Conservation (phyloP, 2,797 vertebrate genomes). For the Anguilla obscura region DNA sequence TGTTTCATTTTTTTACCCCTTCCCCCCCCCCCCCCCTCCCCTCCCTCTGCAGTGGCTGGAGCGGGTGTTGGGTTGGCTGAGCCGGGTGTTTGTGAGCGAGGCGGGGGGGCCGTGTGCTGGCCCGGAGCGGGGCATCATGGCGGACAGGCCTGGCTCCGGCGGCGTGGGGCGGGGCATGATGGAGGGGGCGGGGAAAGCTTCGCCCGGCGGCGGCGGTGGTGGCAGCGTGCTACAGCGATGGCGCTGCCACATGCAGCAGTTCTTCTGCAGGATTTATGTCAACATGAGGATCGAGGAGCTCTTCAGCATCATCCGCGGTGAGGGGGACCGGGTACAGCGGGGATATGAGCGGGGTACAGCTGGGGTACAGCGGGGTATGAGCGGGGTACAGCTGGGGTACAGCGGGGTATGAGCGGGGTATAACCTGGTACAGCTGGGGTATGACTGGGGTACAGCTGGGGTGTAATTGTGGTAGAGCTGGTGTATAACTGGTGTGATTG, state of each 20-base stretch:
- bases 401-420: too few species aligned
- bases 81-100: conserved; percentile 84
- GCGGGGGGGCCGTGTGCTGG: conserved; percentile 57
- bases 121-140: conserved; percentile 43
- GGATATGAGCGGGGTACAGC: too few species aligned
- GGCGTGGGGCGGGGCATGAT: conserved; percentile 43
- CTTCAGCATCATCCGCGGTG: conserved; percentile 95
- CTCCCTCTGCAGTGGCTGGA: conserved; percentile 84
- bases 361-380: too few species aligned
- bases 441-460: too few species aligned
- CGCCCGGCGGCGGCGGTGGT: conserved; percentile 11
- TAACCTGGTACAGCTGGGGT: too few species aligned
- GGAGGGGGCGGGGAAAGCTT: conserved; percentile 39
- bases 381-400: too few species aligned
- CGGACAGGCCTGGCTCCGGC: not conserved
- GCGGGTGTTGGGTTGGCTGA: conserved; percentile 91
- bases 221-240: conserved; percentile 82
- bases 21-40: not conserved
- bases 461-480: too few species aligned
- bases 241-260: conserved; percentile 92
- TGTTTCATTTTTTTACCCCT: not conserved
- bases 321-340: not conserved
- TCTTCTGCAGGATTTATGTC: conserved; percentile 93
- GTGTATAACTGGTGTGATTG: too few species aligned
- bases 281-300: conserved; percentile 96